Conservation (phyloP, 2,888 invertebrate genomes). For the Eupithecia dodoneata region DNA sequence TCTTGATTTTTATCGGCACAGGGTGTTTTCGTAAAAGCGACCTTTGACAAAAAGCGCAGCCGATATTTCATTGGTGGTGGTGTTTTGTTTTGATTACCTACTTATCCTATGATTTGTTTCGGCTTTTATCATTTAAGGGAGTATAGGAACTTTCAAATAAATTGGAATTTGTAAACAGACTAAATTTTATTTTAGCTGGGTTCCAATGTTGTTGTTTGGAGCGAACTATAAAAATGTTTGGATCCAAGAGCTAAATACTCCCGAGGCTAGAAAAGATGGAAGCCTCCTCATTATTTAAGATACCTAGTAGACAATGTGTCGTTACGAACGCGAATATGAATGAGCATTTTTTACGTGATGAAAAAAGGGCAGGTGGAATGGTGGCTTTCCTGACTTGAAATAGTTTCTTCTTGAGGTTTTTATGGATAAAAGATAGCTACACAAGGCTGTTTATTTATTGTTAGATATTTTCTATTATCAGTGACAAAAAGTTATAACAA, state of each 20-base stretch:
- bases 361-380: slow-evolving; percentile 35
- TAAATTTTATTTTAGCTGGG: too few species aligned
- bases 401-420: slow-evolving; percentile 31
- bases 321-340: slow-evolving; percentile 41
- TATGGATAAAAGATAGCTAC: background rate
- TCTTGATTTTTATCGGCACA: background rate
- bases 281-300: slow-evolving; percentile 73
- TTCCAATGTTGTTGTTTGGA: background rate
- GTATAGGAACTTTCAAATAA: background rate
- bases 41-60: background rate
- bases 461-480: slow-evolving; percentile 5
- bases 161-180: background rate
- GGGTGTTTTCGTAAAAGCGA: background rate
- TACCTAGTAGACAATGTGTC: slow-evolving; percentile 58
- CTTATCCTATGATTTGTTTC: background rate
- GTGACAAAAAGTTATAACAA: slow-evolving; percentile 42
- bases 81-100: background rate
- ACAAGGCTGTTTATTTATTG: slow-evolving; percentile 17
- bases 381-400: slow-evolving; percentile 28
- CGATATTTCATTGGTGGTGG: background rate
- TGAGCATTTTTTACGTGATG: slow-evolving; percentile 44
- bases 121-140: background rate
- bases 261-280: slow-evolving; percentile 63
- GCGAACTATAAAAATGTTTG: background rate
- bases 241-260: slow-evolving; percentile 9